A percentile compares a stretch with the other conserved stretches of the same genome.
Conservation (phyloP, 2,888 invertebrate species). For the Cheilosia impressa region DNA sequence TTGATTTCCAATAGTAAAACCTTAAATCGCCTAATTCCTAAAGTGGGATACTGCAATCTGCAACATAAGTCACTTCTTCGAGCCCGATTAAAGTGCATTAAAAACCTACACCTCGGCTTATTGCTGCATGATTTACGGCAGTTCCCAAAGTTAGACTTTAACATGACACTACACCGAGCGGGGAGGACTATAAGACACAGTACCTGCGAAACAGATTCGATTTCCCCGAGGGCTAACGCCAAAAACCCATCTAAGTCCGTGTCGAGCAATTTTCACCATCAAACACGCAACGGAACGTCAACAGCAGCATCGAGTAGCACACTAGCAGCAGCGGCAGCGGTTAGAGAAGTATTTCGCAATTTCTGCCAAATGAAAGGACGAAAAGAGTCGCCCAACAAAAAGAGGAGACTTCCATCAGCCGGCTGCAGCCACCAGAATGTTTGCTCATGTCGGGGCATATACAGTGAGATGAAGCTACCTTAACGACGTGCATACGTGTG, state of each 20-base stretch:
- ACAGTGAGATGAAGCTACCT: conserved; percentile 33
- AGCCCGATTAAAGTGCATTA: conserved; percentile 45
- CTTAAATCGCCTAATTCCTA: not conserved
- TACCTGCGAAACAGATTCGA: conserved; percentile 43
- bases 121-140: conserved; percentile 50
- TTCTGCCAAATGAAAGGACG: conserved; percentile 59
- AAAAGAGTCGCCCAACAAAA: conserved; percentile 2
- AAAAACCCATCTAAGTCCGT: conserved; percentile 23
- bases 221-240: conserved; percentile 42
- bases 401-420: conserved; percentile 41
- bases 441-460: conserved; percentile 9
- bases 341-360: conserved; percentile 51
- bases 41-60: not conserved
- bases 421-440: conserved; percentile 14
- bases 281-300: conserved; percentile 64
- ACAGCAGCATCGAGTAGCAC: conserved; percentile 26
- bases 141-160: conserved; percentile 39
- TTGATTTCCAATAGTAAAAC: too few relatives aligned
- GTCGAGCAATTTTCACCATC: conserved; percentile 48
- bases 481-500: conserved; percentile 55
- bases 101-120: conserved; percentile 39
- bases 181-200: not conserved
- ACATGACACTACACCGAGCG: conserved; percentile 41
- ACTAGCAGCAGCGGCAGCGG: conserved; percentile 2
- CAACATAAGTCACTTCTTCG: not conserved